Conservation (phyloP, 2,113 vertebrate genomes). For the Climacteris rufus region DNA sequence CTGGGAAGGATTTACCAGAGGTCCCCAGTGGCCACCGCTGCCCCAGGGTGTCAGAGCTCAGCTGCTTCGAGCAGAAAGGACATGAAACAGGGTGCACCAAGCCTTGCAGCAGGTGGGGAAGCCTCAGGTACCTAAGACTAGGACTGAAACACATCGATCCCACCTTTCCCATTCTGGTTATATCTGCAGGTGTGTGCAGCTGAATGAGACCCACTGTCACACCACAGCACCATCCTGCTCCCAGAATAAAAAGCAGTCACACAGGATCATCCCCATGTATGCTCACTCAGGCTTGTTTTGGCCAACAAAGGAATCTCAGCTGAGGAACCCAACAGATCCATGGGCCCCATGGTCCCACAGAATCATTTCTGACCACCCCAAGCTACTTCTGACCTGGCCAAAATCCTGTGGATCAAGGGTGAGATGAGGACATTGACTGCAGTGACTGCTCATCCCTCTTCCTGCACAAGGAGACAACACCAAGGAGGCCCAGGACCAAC, state of each 20-base stretch:
- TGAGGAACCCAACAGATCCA: neutral
- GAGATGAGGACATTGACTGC: neutral
- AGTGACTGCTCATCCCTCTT: accelerated
- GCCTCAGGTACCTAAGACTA: neutral
- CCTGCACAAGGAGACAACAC: neutral
- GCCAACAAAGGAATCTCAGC: neutral
- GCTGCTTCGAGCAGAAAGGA: neutral
- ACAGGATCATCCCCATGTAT: neutral
- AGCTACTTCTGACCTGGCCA: neutral
- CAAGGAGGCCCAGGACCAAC: neutral
- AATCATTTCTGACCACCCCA: neutral
- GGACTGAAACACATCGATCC: neutral
- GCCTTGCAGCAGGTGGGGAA: neutral
- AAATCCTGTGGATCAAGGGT: neutral
- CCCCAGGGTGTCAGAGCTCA: neutral
- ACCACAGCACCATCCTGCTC: accelerated
- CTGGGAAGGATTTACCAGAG: neutral
- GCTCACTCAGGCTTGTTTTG: neutral
- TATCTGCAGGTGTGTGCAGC: neutral
- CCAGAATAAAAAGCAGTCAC: neutral
- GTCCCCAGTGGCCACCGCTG: neutral
- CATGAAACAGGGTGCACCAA: neutral
- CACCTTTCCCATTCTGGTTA: neutral
- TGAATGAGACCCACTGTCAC: neutral
- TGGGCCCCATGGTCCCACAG: neutral